These are phyloP conservation scores for Uloborus plumipes DNA, from an alignment of 2,888 invertebrate species.

Conservation along the genomic window DNA sequence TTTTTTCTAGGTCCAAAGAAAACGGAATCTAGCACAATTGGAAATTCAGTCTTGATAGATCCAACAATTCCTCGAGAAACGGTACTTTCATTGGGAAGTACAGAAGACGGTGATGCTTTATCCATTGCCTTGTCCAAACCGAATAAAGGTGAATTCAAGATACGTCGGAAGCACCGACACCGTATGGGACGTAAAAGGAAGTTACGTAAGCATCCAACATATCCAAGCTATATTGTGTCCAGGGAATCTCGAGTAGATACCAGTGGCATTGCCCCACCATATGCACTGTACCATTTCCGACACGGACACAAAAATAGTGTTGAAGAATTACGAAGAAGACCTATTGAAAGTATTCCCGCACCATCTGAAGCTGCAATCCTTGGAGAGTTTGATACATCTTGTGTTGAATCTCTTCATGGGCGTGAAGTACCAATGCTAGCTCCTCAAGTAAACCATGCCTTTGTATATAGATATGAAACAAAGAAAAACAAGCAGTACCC, in stretches of 20 bases:
- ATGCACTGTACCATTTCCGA: slow-evolving; percentile 13
- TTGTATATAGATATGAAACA: slow-evolving; percentile 58
- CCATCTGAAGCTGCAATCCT: background rate
- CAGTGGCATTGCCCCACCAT: slow-evolving; percentile 33
- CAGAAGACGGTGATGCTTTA: slow-evolving; percentile 54
- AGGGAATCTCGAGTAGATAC: slow-evolving; percentile 51
- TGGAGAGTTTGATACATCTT: slow-evolving; percentile 32
- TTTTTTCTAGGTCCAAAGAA: no score
- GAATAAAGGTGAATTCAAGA: slow-evolving; percentile 1
- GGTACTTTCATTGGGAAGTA: slow-evolving; percentile 34
- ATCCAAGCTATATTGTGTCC: slow-evolving; percentile 27
- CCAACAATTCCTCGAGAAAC: slow-evolving; percentile 45
- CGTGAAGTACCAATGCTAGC: slow-evolving; percentile 50
- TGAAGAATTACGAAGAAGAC: slow-evolving; percentile 41
- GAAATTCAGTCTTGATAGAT: slow-evolving; percentile 19
- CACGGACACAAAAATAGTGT: slow-evolving; percentile 8
- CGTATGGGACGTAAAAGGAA: slow-evolving; percentile 21
- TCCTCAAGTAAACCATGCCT: slow-evolving; percentile 36
- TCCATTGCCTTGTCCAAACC: slow-evolving; percentile 40
- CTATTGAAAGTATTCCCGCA: slow-evolving; percentile 13
- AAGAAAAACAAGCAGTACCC: slow-evolving; percentile 44
- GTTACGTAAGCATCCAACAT: slow-evolving; percentile 17
- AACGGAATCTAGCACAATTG: background rate
- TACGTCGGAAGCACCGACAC: slow-evolving; percentile 6
- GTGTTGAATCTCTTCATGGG: slow-evolving; percentile 39